Percentiles rank a stretch among this genome's conserved stretches.
Conservation (phyloP, 2,888 invertebrate species). For the Campaea margaritaria region DNA sequence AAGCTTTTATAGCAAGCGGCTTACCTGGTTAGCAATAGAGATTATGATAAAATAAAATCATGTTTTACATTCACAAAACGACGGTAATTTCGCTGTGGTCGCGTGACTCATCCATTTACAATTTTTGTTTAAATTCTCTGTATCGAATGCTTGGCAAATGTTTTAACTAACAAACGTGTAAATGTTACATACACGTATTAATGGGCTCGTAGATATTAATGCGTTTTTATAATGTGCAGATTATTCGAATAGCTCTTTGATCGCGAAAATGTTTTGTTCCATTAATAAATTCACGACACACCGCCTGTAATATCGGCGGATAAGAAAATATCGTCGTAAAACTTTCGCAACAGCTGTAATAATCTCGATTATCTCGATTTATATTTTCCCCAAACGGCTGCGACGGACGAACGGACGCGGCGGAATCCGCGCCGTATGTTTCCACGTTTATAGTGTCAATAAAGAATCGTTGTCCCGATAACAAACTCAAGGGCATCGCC, state of each 20-base stretch:
- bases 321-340: conserved; percentile 29
- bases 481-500: conserved; percentile 75
- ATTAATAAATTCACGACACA: conserved; percentile 18
- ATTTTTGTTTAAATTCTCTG: conserved; percentile 6
- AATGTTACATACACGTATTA: no score
- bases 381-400: conserved; percentile 28
- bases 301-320: conserved; percentile 20
- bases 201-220: conserved; percentile 8
- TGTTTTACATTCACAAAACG: conserved; percentile 18
- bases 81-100: conserved; percentile 2
- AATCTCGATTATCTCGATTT: conserved; percentile 39
- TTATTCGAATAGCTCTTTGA: conserved; percentile 21
- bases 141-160: conserved; percentile 25
- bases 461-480: conserved; percentile 76
- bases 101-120: conserved; percentile 18
- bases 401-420: conserved; percentile 34
- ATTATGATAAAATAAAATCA: conserved; percentile 26
- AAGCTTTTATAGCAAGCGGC: conserved; percentile 26
- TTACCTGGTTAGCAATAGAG: conserved; percentile 23
- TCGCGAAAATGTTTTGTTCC: conserved; percentile 15
- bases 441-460: conserved; percentile 72
- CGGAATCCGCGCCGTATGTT: conserved; percentile 60
- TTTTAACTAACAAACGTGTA: conserved; percentile 4
- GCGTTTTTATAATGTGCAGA: conserved; percentile 15
- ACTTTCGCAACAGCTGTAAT: conserved; percentile 40